These are phyloP conservation scores for Indicator maculatus DNA, from an alignment of 2,113 vertebrate genomes.

Conservation along the genomic window DNA sequence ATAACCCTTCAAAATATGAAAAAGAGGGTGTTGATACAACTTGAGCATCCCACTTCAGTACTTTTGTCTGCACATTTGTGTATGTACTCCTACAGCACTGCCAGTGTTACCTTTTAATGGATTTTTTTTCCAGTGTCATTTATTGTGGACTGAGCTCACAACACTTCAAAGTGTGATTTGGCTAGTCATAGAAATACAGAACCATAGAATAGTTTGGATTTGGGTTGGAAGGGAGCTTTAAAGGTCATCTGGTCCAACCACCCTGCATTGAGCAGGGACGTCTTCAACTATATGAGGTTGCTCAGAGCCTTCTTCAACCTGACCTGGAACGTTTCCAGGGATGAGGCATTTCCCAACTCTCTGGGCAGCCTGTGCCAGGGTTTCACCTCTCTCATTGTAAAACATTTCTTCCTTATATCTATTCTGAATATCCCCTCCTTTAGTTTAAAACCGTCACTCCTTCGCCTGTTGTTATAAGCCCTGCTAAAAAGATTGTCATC, in stretches of 20 bases:
- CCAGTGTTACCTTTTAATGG: not conserved
- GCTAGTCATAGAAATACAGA: not conserved
- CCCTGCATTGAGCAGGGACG: not conserved
- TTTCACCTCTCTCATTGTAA: not conserved
- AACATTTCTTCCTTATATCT: not conserved
- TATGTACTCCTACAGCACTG: not conserved
- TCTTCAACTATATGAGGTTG: not conserved
- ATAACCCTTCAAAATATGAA: not conserved
- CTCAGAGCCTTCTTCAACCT: not conserved
- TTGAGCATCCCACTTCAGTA: not conserved
- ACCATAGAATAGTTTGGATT: not conserved
- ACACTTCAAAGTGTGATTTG: not conserved
- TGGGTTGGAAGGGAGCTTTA: not conserved
- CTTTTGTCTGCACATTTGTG: fast-evolving
- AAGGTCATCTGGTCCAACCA: not conserved
- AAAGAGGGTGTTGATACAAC: not conserved
- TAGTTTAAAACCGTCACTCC: too few species aligned
- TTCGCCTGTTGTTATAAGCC: not conserved
- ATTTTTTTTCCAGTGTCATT: not conserved
- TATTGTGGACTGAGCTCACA: fast-evolving
- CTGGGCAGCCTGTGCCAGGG: not conserved
- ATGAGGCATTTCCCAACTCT: not conserved
- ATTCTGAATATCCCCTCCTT: not conserved
- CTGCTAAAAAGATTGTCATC: not conserved
- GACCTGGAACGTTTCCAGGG: not conserved